phyloP scores from a whole-genome alignment of 2,797 vertebrate species.

The Nasua narica region DNA sequence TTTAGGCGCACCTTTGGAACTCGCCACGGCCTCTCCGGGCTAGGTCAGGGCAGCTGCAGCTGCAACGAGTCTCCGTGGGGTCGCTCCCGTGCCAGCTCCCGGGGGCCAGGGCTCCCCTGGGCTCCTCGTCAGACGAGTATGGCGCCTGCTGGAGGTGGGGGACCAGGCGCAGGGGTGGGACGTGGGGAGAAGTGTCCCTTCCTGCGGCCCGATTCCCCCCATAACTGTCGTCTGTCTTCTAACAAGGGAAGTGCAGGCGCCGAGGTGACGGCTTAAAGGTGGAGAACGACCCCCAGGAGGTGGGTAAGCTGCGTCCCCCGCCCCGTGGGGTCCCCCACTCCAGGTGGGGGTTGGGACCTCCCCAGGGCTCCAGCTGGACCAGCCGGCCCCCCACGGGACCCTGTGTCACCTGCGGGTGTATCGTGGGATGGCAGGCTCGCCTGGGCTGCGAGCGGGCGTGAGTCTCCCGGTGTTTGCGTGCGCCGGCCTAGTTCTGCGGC shows the following conservation, averaged over 20 bases:
- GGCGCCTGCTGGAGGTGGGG: neutral
- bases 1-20: too few relatives aligned
- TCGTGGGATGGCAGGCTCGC: neutral
- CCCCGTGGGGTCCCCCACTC: rapidly evolving
- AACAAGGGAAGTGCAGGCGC: constrained; percentile 94
- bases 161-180: too few relatives aligned
- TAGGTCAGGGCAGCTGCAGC: neutral
- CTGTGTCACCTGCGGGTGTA: rapidly evolving
- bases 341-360: rapidly evolving
- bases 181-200: neutral
- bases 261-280: constrained; percentile 95
- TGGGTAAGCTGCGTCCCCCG: constrained; percentile 85
- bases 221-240: constrained; percentile 39
- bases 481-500: too few relatives aligned
- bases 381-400: neutral
- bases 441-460: too few relatives aligned
- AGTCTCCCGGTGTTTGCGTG: neutral
- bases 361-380: neutral
- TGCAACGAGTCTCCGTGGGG: neutral
- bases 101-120: neutral
- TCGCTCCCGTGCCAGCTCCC: too few relatives aligned
- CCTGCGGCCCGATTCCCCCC: neutral
- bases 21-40: neutral
- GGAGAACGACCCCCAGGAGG: constrained; percentile 98
- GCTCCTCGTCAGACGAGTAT: rapidly evolving